Evolutionary conservation across 2,113 vertebrate species (phyloP), one percentile per base, ranked within the genome.

Genomic region (Engystomops pustulosus): DNA sequence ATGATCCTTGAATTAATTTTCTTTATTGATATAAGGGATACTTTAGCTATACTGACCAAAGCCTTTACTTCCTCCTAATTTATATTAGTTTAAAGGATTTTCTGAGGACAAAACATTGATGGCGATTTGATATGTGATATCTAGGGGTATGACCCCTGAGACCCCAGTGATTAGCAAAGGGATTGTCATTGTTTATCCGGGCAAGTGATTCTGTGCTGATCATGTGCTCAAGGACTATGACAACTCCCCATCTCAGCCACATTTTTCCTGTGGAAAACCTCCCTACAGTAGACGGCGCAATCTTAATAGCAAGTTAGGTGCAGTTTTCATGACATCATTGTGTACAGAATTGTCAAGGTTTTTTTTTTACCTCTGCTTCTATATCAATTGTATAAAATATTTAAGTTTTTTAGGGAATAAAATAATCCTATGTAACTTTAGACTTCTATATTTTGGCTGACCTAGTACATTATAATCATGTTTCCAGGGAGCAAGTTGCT

Each of bases 301-400:
- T 70, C 36, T 23, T 8, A 69, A 67, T 20, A 36, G 36, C 14
- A 9, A 12, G 18, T 65, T 12, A 20, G 15, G 15, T 36, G 15
- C 62, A 67, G 32, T 69, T 38, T 70, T 70, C 23, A 14, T 44
- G 10, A 1, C 20, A 12, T 30, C 25, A 15, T 2, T 6, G 11
- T 72, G 41, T 72, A 72, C n/a, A 47, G 69, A 72, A 72, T 41
- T 45, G 20, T 70, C 36, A 44, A 41, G 68, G 18, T 70, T 70
- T 41, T 36, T 30, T 30, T 62, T 69, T 11, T 44, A 44, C 3
- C 3, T 70, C 18, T 44, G 34, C 36, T 70, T 44, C 36, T 70
- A 70, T 30, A 41, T 41, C 36, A 70, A 38, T 70, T 70, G 62
- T 67, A 67, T 67, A 34, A 67, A 70, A 70, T 70, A 70, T 70